These are phyloP conservation scores for Marasmarcha lunaedactyla DNA, from an alignment of 2,888 invertebrate species.

Conservation along the genomic window DNA sequence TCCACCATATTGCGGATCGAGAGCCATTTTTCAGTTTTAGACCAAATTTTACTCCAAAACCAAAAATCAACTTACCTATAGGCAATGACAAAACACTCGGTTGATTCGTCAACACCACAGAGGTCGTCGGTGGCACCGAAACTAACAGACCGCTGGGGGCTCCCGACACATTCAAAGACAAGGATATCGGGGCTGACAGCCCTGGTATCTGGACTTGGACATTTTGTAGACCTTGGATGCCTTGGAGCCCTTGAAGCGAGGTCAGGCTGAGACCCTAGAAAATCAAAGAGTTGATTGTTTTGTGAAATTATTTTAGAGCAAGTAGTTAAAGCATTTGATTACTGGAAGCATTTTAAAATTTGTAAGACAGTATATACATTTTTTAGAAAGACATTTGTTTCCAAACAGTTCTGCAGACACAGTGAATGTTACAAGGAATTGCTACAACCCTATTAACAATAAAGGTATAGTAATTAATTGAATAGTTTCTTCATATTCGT, in stretches of 20 bases:
- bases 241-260: slow-evolving; percentile 81
- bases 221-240: slow-evolving; percentile 81
- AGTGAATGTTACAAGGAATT: no score
- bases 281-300: slow-evolving; percentile 1
- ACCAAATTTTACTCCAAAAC: no score
- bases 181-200: slow-evolving; percentile 86
- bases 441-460: no score
- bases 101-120: slow-evolving; percentile 63
- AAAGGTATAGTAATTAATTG: no score
- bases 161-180: slow-evolving; percentile 80
- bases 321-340: no score
- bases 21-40: no score
- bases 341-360: no score
- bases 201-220: slow-evolving; percentile 88
- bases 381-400: no score
- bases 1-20: no score
- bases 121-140: slow-evolving; percentile 72
- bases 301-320: not conserved
- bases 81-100: slow-evolving; percentile 73
- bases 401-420: no score
- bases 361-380: no score
- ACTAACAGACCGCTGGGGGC: slow-evolving; percentile 75
- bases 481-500: no score
- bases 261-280: slow-evolving; percentile 79
- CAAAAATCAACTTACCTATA: slow-evolving; percentile 70